Base-by-base conservation (phyloP, 1,140 invertebrate species). In the Habropoda laboriosa region DNA sequence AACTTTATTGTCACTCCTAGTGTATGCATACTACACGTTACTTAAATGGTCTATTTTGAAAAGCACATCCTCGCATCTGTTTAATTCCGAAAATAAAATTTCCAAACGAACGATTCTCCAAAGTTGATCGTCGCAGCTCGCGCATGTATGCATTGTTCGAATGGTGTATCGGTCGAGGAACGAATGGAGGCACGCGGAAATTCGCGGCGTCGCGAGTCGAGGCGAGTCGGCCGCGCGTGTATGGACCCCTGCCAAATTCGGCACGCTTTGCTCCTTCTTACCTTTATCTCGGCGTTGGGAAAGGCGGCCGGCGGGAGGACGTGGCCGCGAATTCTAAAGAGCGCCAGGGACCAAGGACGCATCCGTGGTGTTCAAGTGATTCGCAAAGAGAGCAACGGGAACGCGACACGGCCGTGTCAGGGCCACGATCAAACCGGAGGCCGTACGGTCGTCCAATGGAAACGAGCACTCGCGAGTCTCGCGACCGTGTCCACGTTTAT, bases 161-260 rank as follows among this genome's bases (percentile, higher is more conserved):
- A 5, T 18, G 24, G 32, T n/a, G n/a, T 24, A 18, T 45, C 57
- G 35, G 49, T 38, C 27, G 42, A 32, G 42, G 42, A 66, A 66
- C 63, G 63, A 32, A 45, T 42, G 24, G 6, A 67, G 64, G 64
- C 64, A 67, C 64, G 64, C 64, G 64, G 64, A 79, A 71, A 1
- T 47, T 38, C 35, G 35, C 32, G 66, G 66, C 40, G 47, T 47
- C 61, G 74, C 49, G 53, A 53, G 67, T 83, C 83, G 82, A 66
- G 66, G 74, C 42, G 51, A 60, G 64, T 82, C 86, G 81, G 80
- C 68, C 64, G 82, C 77, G 82, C 75, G 76, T 85, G 73, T 81
- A 86, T 90, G 89, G 89, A 86, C 30, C 73, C 4, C 53, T 88
- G 89, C 89, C 90, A 90, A 88, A 89, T 86, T 72, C 74, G 75